A percentile compares a stretch with the other conserved stretches of the same genome.
Evolutionary conservation across 2,113 vertebrate genomes (phyloP).

Genomic region (Sminthopsis crassicaudata): DNA sequence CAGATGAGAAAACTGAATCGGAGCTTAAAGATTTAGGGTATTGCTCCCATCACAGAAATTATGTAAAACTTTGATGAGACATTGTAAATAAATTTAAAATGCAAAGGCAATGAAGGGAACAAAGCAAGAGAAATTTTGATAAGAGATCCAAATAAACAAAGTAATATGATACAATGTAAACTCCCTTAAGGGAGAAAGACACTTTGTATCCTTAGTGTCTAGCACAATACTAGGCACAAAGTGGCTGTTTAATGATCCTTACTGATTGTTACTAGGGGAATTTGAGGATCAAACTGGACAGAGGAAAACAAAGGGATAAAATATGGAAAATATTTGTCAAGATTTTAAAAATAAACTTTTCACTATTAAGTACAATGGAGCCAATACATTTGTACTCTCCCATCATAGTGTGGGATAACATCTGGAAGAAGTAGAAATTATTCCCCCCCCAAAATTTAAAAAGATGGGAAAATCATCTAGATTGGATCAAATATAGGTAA

Average conservation of each 20-base stretch:
- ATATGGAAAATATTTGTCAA: not conserved
- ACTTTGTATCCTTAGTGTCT: not conserved
- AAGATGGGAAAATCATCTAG: not conserved
- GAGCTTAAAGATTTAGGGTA: not conserved
- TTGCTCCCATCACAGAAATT: not conserved
- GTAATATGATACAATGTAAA: not conserved
- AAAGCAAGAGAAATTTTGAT: not conserved
- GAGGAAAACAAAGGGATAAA: not conserved
- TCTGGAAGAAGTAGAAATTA: not conserved
- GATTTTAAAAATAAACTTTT: not conserved
- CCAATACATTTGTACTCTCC: not conserved
- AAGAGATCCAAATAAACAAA: not conserved
- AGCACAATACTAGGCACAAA: not conserved
- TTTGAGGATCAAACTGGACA: not conserved
- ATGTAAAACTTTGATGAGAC: not conserved
- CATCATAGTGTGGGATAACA: not conserved
- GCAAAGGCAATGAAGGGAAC: not conserved
- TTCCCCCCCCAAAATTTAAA: too few species aligned
- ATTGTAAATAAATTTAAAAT: not conserved
- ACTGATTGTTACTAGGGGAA: not conserved
- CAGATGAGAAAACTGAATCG: not conserved
- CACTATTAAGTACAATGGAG: not conserved
- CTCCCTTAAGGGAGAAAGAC: not conserved
- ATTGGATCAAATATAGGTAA: not conserved
- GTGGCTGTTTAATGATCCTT: not conserved